These are phyloP conservation scores for Darevskia mixta DNA, from an alignment of 2,797 vertebrate genomes.

Conservation along the genomic window DNA sequence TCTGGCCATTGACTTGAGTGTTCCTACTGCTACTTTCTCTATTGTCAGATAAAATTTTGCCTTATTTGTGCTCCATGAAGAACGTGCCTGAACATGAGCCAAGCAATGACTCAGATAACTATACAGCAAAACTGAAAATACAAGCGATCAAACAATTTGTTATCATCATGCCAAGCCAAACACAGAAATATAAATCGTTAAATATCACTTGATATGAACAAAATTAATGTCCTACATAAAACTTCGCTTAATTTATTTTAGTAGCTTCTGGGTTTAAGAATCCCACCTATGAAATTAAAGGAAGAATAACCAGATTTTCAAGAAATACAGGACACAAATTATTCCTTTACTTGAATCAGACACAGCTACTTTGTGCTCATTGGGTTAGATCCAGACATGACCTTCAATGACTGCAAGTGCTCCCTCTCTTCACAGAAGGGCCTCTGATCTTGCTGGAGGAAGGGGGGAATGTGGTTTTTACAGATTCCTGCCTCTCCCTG, in stretches of 20 bases:
- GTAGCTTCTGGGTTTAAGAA: constrained; percentile 61
- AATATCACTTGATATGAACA: constrained; percentile 54
- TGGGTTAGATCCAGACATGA: too few species aligned
- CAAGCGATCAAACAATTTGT: constrained; percentile 71
- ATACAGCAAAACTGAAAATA: constrained; percentile 61
- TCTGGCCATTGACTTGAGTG: not conserved
- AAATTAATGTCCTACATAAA: constrained; percentile 53
- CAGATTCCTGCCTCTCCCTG: too few species aligned
- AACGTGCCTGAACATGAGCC: not conserved
- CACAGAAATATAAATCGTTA: constrained; percentile 60
- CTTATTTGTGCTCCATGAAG: not conserved
- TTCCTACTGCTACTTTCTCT: constrained; percentile 24
- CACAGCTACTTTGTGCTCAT: not conserved
- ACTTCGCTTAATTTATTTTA: constrained; percentile 57
- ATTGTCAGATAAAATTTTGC: constrained; percentile 21
- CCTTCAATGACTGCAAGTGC: too few species aligned
- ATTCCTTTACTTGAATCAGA: not conserved
- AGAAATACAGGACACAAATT: not conserved
- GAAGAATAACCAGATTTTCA: not conserved
- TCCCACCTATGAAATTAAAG: constrained; percentile 49
- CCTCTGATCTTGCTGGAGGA: too few species aligned
- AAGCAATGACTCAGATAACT: constrained; percentile 21
- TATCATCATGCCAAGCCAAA: constrained; percentile 65
- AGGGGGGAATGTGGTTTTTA: too few species aligned
- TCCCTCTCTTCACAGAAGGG: too few species aligned